These are phyloP conservation scores for Notamacropus eugenii DNA, from an alignment of 2,797 vertebrate genomes.

Conservation along the genomic window DNA sequence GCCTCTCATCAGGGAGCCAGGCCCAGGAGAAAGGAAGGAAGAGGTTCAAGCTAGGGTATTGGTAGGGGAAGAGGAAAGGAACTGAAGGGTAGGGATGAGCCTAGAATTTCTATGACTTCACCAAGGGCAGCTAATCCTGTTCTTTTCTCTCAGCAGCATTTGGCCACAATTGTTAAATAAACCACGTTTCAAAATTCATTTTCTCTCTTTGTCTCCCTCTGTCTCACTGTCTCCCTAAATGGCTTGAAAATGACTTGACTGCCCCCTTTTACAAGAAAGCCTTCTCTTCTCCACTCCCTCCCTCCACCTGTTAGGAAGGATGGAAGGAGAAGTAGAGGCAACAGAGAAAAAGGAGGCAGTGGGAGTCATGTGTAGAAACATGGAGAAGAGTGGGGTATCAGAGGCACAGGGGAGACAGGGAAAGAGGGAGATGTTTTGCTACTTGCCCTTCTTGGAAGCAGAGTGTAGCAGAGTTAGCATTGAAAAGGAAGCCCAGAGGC, in stretches of 20 bases:
- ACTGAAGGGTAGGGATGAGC: neutral
- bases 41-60: conserved; percentile 16
- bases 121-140: conserved; percentile 5
- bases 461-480: neutral
- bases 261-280: conserved; percentile 55
- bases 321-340: neutral
- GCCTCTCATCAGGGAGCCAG: conserved; percentile 44
- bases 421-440: neutral
- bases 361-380: neutral
- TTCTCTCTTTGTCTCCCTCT: conserved; percentile 66
- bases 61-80: neutral
- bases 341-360: neutral
- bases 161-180: conserved; percentile 65
- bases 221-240: conserved; percentile 67
- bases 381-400: neutral
- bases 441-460: neutral
- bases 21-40: conserved; percentile 27
- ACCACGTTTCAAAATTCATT: conserved; percentile 68
- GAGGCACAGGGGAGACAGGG: neutral
- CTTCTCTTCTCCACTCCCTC: neutral
- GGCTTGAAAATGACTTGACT: conserved; percentile 66
- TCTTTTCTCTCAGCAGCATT: conserved; percentile 53
- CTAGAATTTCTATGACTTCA: conserved; percentile 16
- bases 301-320: conserved; percentile 42
- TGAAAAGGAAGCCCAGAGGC: neutral